Base-by-base conservation (phyloP, 2,888 invertebrate species). In the Vesta saturnalis region DNA sequence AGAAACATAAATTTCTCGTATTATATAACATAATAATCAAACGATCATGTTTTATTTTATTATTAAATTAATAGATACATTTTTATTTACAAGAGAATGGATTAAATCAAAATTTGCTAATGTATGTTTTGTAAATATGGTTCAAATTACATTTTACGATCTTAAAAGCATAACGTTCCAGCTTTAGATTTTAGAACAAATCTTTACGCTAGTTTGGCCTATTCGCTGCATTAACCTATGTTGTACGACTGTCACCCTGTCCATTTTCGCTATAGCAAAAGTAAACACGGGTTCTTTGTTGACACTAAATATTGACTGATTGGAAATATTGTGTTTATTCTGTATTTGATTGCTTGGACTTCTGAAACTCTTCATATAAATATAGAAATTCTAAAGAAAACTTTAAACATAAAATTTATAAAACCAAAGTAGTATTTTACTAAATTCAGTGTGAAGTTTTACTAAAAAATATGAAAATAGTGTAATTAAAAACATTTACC, bases 261-360 rank as follows among this genome's bases (percentile, higher is more conserved):
- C 60, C 60, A 65, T 60, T 60, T 70, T 70, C 52, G 66, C 60
- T 70, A 70, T 70, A 66, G 63, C 49, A 46, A 70, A 70, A 66
- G 61, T 54, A 61, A 60, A 69, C 65, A 65, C 57, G 18, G 59
- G 52, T 18, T 30, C 63, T 43, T 56, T 74, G 72, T 75, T 71
- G 72, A 73, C 71, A 70, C 71, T 72, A 69, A 76, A 76, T 75
- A 76, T 76, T 76, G 73, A 75, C 73, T 73, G 75, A 75, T 76
- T 75, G 75, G 73, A 72, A 72, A 73, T 75, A 73, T 74, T 73
- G 74, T 73, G 74, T 75, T 73, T 74, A 65, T 64, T 69, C 59
- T 71, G 67, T 70, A 73, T 74, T 72, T 69, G 71, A 74, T 74
- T 74, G 72, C 72, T 57, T 64, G 56, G 69, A 61, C 69, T 23